Evolutionary conservation across 92 coral and sea anemone species (phyloP), one percentile per base, ranked within the genome.

Genomic region (Epizoanthus stellaris): DNA sequence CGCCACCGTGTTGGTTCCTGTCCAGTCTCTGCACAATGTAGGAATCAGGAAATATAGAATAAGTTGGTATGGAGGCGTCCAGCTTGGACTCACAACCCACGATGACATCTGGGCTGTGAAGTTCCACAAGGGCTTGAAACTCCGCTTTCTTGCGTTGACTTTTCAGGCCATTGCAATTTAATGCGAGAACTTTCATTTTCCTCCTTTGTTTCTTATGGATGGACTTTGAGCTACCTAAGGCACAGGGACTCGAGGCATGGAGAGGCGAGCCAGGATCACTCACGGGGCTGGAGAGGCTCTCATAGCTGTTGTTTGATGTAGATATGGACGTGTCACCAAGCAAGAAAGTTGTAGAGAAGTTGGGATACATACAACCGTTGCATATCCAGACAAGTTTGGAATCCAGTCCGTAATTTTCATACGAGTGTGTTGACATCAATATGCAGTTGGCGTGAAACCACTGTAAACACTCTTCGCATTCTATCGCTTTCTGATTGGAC

Each of bases 361-460:
- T 85, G 5, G 87, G 81, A 38, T 58, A 84, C 53, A 67, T 75
- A 61, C 87, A 84, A 73, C 76, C 62, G 20, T 71, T 84, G 53
- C 73, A 84, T 4, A 72, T 73, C 81, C 87, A 83, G 56, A 83
- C 87, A 58, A 83, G 80, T 57, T 71, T 71, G 65, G 87, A 83
- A 42, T 70, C 77, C 72, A 54, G 86, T 40, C 77, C 67, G 53
- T 43, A 70, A 58, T 56, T 72, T 19, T 72, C 87, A 49, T 71
- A 83, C 38, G 87, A 83, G 60, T 71, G 72, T 52, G 87, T 49
- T 23, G 77, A 67, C 76, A 25, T 45, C 53, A 58, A 16, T 34
- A 60, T 82, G 45, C 86, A 82, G 52, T 82, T 82, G 77, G 58
- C 43, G 39, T 67, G 77, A 43, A 60, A 80, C 58, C 73, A 80